Evolutionary conservation across 2,888 invertebrate genomes (phyloP).

Genomic region (Chorisops tibialis): DNA sequence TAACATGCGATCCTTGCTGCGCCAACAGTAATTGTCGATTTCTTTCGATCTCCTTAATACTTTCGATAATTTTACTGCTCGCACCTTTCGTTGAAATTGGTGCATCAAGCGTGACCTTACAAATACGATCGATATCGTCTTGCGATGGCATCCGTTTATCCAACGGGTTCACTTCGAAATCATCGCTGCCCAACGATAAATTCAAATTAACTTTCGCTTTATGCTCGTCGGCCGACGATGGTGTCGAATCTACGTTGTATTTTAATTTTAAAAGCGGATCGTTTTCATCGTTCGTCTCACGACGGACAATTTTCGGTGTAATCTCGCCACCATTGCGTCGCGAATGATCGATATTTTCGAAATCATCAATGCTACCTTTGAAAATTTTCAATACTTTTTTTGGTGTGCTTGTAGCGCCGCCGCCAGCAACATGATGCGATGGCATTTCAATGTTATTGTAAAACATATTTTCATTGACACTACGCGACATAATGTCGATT

Average conservation of each 20-base stretch:
- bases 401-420: conserved; percentile 40
- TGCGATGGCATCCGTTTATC: conserved; percentile 65
- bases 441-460: conserved; percentile 53
- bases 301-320: conserved; percentile 27
- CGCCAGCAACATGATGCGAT: conserved; percentile 1
- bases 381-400: conserved; percentile 44
- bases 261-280: conserved; percentile 39
- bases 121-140: conserved; percentile 82
- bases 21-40: conserved; percentile 82
- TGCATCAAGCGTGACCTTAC: conserved; percentile 81
- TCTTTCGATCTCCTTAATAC: conserved; percentile 84
- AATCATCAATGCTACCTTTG: conserved; percentile 36
- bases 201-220: conserved; percentile 41
- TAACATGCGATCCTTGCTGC: conserved; percentile 89
- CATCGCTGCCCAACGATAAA: conserved; percentile 49
- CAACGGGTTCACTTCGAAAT: conserved; percentile 51
- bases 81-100: conserved; percentile 70
- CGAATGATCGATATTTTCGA: background rate
- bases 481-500: conserved; percentile 54
- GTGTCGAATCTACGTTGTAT: conserved; percentile 34
- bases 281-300: conserved; percentile 28
- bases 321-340: conserved; percentile 15
- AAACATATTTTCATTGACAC: conserved; percentile 57
- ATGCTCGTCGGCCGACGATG: conserved; percentile 9
- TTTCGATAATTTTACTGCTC: conserved; percentile 76